Evolutionary conservation across 2,888 invertebrate genomes (phyloP), one percentile per base, ranked within the genome.

Genomic region (Dioctria rufipes): DNA sequence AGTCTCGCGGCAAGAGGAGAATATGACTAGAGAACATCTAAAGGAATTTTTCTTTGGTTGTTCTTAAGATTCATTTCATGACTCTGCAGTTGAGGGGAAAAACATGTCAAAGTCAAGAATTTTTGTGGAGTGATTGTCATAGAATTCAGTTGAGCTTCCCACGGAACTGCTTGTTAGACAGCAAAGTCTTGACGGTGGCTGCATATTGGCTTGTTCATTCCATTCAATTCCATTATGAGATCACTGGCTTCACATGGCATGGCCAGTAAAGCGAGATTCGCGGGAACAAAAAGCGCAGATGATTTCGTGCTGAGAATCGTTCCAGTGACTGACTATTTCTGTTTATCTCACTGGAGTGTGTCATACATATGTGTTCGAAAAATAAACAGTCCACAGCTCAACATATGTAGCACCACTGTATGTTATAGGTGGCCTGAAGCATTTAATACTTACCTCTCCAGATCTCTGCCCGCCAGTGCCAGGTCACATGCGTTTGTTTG

Each of bases 91-190:
- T 63, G 77, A 63, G 63, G 77, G 25, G 25, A 25, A 25, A 77
- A 77, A 77, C 77, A 77, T 77, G 77, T 77, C 77, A 77, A 61
- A 77, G 63, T 9, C 46, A 46, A 63, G 77, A 77, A 77, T 77
- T 77, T 73, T 77, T 77, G 77, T 63, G 63, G 63, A 63, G 51
- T 63, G 63, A 77, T 61, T 77, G 77, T 77, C 77, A 63, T 63
- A 40, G 63, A 63, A 77, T 61, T 63, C 73, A 60, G 42, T 39
- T 25, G 77, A 13, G 37, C 77, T 77, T 77, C 77, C 77, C 77
- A 77, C 77, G 77, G 77, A 77, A 77, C 58, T 46, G 63, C 61
- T 63, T 49, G 63, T 51, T 8, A 37, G 39, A 25, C 37, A 25
- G 49, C 39, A n/a, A 2, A 61, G 77, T 46, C 77, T 49, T 61